Evolutionary conservation across 2,797 vertebrate species (phyloP), one percentile per base, ranked within the genome.

Genomic region (Xiphophorus birchmanni): DNA sequence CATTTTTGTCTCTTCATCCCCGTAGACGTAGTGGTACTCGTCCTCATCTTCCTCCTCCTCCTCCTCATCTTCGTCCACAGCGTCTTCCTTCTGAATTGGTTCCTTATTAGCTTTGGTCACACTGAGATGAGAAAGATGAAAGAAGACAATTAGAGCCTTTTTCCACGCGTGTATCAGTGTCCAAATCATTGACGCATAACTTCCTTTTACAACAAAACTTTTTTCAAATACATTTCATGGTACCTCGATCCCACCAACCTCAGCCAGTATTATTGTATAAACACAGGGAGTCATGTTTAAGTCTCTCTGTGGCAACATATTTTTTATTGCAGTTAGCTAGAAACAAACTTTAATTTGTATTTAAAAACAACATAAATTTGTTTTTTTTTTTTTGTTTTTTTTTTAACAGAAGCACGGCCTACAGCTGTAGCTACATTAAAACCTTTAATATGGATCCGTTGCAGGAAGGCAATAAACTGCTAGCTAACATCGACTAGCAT

Each of bases 51-150:
- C 83, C 4, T 93, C 95, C 45, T 73, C 2, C 35, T 96, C 95
- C 0, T 95, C 94, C 11, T 96, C 95, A 12, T 97, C 96, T 73
- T 96, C 96, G 56, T 97, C 96, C 26, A 93, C 89, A 0, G 95
- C 94, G 80, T 97, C 97, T 83, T 91, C 90, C 81, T 92, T 95
- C 32, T 86, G 92, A 44, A 92, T 93, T 78, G 94, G 93, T 85
- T 92, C 88, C 88, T 95, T 93, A 0, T 91, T 88, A 84, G 96
- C 82, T 86, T 96, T 88, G 1, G 88, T 72, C 76, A 94, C 94
- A 4, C 95, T 96, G 91, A 48, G 73, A 44, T 42, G 42, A 26
- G 21, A 26, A 71, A 42, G 18, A 42, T 21, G 7, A 65, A 21
- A 37, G 9, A 65, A 9, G 7, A 65, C 13, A 15, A 13, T 13